Percentiles rank a stretch among this genome's conserved stretches.
These are phyloP conservation scores for Drosophila aff. DNA, from an alignment of 1,140 invertebrate species.

Conservation along the genomic window DNA sequence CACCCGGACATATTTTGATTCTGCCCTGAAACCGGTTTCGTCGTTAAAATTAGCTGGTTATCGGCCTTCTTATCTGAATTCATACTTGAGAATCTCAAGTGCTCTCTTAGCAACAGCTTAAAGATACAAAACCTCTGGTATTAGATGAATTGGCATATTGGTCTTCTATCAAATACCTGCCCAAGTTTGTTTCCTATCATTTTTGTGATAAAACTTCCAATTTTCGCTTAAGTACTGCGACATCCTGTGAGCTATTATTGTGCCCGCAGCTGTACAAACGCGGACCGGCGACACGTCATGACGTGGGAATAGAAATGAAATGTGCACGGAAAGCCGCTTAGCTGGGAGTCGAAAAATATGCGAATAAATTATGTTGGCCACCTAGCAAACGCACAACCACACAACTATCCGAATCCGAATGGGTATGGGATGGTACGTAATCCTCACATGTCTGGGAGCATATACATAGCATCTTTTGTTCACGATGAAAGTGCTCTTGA, in stretches of 20 bases:
- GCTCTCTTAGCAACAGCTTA: neutral
- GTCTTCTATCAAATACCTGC: too few species aligned
- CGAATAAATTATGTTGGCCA: conserved; percentile 54
- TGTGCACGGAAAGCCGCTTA: conserved; percentile 49
- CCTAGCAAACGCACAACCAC: conserved; percentile 20
- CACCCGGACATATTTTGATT: too few species aligned
- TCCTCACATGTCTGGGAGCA: conserved; percentile 34
- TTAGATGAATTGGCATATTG: neutral
- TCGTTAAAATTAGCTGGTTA: neutral
- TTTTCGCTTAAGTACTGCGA: neutral
- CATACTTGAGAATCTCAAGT: neutral
- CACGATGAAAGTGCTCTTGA: conserved; percentile 31
- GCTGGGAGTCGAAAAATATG: conserved; percentile 48
- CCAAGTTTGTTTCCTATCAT: neutral
- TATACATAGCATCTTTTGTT: conserved; percentile 46
- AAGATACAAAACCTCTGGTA: neutral
- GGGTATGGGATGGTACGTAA: conserved; percentile 23
- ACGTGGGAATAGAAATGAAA: conserved; percentile 42
- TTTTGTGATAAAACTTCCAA: neutral
- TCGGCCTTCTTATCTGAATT: neutral
- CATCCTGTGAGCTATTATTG: conserved; percentile 3
- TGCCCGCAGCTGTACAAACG: conserved; percentile 12
- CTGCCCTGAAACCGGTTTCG: too few species aligned
- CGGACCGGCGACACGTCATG: conserved; percentile 7
- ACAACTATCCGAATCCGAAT: conserved; percentile 9